Base-by-base conservation (phyloP, 2,113 vertebrate genomes). In the Theristicus caerulescens region DNA sequence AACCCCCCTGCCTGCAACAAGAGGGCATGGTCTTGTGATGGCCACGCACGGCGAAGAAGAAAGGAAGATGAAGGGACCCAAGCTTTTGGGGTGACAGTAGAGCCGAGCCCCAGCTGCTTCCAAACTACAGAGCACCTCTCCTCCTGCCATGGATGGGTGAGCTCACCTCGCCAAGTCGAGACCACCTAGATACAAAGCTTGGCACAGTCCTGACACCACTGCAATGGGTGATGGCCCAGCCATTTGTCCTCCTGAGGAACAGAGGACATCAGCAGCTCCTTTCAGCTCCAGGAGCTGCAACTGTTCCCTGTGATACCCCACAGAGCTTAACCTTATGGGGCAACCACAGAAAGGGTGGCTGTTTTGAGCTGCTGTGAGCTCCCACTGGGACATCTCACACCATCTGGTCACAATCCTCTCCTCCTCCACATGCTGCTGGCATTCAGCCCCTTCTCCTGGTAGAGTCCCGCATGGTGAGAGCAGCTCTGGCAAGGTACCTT, bases 211-310 rank as follows among this genome's bases (percentile, higher is more conserved):
- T 66, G 31, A 78, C 64, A 74, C 21, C 27, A 36, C 2, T 44
- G 46, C 46, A 17, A 54, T 0, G 0, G 36, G 34, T 1, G 2
- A 11, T 3, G 1, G 24, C 46, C 46, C 67, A 61, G 76, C 27
- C 46, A 8, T 26, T 67, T 86, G 32, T 80, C 42, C 51, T 84
- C 27, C 67, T 61, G n/a, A 73, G 11, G 22, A 79, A 38, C 0
- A 66, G 16, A 57, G 61, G 47, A 47, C 18, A 81, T 24, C 42
- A 76, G 42, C 34, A 88, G 42, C 13, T 82, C 61, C 61, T 82
- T 86, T 42, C 52, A 82, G 62, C 57, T 77, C 38, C 44, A 49
- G 55, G 65, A 94, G 17, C 26, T 85, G 51, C 26, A 70, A 42
- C 14, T 52, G 29, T 52, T 82, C 51, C 66, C 25, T 13, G 3